phyloP scores from a whole-genome alignment of 2,113 vertebrate genomes.

The Turdus rufiventris region DNA sequence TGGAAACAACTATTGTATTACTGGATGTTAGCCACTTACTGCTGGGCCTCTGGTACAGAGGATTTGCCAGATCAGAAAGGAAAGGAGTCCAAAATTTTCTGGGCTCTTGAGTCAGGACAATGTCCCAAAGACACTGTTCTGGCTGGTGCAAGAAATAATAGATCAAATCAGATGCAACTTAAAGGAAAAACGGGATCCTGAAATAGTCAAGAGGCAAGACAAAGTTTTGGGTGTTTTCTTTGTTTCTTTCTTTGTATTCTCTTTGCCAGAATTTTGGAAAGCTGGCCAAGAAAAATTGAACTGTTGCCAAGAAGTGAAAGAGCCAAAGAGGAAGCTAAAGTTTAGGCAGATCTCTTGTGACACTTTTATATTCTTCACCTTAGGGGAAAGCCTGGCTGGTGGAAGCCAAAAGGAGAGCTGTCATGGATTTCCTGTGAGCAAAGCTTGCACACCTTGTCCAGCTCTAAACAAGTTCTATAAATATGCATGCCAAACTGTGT shows the following conservation, averaged over 20 bases:
- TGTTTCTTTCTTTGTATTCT: neutral
- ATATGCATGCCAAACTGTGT: neutral
- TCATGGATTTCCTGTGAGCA: neutral
- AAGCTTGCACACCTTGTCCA: neutral
- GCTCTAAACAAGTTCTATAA: neutral
- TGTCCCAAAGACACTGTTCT: neutral
- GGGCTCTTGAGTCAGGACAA: neutral
- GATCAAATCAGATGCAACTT: neutral
- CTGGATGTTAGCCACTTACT: neutral
- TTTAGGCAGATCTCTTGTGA: neutral
- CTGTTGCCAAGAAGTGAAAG: neutral
- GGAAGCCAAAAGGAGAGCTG: conserved; percentile 10
- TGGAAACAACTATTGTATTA: neutral
- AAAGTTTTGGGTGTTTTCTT: neutral
- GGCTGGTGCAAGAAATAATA: neutral
- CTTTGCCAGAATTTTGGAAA: neutral
- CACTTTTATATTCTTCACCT: neutral
- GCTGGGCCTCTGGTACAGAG: neutral
- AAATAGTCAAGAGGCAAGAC: neutral
- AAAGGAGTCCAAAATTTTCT: neutral
- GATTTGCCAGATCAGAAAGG: neutral
- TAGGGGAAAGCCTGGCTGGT: neutral
- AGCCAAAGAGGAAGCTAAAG: conserved; percentile 31
- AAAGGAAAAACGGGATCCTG: neutral
- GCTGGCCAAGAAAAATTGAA: neutral